These are phyloP conservation scores for Tinea pellionella DNA, from an alignment of 2,888 invertebrate species.

Conservation along the genomic window DNA sequence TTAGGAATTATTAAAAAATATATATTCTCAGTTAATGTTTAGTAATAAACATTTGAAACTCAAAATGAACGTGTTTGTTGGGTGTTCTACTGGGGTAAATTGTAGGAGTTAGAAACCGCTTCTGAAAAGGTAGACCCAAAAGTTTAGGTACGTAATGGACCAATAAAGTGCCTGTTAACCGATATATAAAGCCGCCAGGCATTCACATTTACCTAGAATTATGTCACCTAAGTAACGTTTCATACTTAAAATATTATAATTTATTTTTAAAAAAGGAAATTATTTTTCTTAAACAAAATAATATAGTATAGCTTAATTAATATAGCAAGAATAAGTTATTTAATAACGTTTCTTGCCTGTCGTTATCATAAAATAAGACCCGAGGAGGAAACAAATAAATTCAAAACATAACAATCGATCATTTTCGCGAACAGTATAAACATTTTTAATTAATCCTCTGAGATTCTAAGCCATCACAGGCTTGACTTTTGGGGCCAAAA, in stretches of 20 bases:
- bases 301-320: too few relatives aligned
- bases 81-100: conserved; percentile 8
- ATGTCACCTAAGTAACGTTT: conserved; percentile 10
- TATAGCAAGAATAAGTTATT: too few relatives aligned
- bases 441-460: neutral
- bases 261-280: too few relatives aligned
- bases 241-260: too few relatives aligned
- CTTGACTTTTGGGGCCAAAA: conserved; percentile 12
- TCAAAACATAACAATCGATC: neutral
- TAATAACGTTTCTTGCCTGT: too few relatives aligned
- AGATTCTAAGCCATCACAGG: neutral
- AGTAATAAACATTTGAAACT: conserved; percentile 9
- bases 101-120: conserved; percentile 22
- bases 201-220: conserved; percentile 12
- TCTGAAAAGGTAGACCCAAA: conserved; percentile 23
- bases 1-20: neutral
- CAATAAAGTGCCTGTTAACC: conserved; percentile 27
- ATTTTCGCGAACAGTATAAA: neutral
- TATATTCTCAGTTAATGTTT: neutral
- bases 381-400: neutral
- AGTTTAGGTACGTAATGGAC: conserved; percentile 23
- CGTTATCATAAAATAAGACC: too few relatives aligned
- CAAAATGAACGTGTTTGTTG: conserved; percentile 8
- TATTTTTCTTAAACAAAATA: too few relatives aligned
- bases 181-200: conserved; percentile 25